phyloP scores from a whole-genome alignment of 1,140 invertebrate genomes.

The Drosophila murphyi region DNA sequence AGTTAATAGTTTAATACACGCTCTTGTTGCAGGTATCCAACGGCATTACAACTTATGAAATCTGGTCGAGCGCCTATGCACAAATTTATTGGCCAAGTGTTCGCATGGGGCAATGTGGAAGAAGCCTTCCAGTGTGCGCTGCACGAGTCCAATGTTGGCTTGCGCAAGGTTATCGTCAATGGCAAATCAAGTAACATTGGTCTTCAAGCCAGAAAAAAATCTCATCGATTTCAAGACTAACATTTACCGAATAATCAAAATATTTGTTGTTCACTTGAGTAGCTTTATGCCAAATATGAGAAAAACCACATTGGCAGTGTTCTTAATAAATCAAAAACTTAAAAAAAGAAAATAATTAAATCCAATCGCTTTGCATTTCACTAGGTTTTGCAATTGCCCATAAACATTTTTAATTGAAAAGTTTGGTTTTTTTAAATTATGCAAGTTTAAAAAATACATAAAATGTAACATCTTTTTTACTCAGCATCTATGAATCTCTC shows the following conservation, averaged over 20 bases:
- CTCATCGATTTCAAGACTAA: neutral
- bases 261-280: slow-evolving; percentile 6
- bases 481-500: slow-evolving; percentile 62
- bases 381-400: slow-evolving; percentile 44
- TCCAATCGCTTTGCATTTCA: neutral
- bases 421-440: slow-evolving; percentile 40
- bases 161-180: slow-evolving; percentile 67
- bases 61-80: slow-evolving; percentile 58
- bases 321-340: slow-evolving; percentile 17
- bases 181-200: slow-evolving; percentile 30
- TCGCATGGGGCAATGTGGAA: slow-evolving; percentile 37
- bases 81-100: slow-evolving; percentile 57
- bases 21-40: slow-evolving; percentile 58
- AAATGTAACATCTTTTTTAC: slow-evolving; percentile 56
- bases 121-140: slow-evolving; percentile 62
- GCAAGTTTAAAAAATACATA: slow-evolving; percentile 48
- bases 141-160: slow-evolving; percentile 62
- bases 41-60: slow-evolving; percentile 64
- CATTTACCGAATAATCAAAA: slow-evolving; percentile 1
- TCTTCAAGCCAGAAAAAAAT: slow-evolving; percentile 23
- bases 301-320: neutral
- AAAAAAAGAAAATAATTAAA: slow-evolving; percentile 1
- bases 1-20: neutral
- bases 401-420: slow-evolving; percentile 58
- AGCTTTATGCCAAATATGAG: neutral